These are phyloP conservation scores for Aradophagus sp. DNA, from an alignment of 1,140 invertebrate genomes.

Conservation along the genomic window DNA sequence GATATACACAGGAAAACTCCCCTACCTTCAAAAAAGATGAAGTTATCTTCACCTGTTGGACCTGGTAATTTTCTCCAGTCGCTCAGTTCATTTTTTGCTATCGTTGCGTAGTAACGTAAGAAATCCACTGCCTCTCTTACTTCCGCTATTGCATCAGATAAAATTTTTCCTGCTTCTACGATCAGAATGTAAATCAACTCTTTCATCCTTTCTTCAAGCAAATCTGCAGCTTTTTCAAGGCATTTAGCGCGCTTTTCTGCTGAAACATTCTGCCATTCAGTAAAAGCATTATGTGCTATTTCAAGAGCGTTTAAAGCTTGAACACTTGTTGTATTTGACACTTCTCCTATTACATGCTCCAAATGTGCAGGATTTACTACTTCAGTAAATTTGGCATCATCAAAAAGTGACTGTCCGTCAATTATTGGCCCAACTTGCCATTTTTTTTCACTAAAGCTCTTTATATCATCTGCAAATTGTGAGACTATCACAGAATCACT, in stretches of 20 bases:
- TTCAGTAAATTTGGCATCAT: conserved; percentile 15
- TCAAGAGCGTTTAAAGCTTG: conserved; percentile 30
- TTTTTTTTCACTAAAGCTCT: conserved; percentile 21
- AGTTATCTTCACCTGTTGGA: conserved; percentile 21
- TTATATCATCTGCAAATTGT: conserved; percentile 30
- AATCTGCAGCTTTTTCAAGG: conserved; percentile 22
- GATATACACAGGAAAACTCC: conserved; percentile 13
- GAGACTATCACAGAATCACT: conserved; percentile 22
- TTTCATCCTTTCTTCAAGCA: conserved; percentile 25
- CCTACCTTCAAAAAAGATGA: conserved; percentile 19
- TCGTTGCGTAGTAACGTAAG: conserved; percentile 21
- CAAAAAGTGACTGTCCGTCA: conserved; percentile 17
- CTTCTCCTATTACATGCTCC: conserved; percentile 21
- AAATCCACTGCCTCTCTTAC: conserved; percentile 26
- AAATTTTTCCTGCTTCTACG: conserved; percentile 26
- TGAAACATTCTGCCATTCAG: conserved; percentile 28
- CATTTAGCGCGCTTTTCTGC: conserved; percentile 27
- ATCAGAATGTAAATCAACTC: conserved; percentile 23
- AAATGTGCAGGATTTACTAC: conserved; percentile 22
- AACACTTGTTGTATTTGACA: conserved; percentile 26
- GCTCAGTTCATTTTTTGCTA: conserved; percentile 24
- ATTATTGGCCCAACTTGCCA: conserved; percentile 25
- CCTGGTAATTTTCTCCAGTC: conserved; percentile 22
- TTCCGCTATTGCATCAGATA: conserved; percentile 21
- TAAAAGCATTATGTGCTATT: conserved; percentile 30